Evolutionary conservation across 2,888 invertebrate species (phyloP), one percentile per base, ranked within the genome.

Genomic region (Erebia ligea): DNA sequence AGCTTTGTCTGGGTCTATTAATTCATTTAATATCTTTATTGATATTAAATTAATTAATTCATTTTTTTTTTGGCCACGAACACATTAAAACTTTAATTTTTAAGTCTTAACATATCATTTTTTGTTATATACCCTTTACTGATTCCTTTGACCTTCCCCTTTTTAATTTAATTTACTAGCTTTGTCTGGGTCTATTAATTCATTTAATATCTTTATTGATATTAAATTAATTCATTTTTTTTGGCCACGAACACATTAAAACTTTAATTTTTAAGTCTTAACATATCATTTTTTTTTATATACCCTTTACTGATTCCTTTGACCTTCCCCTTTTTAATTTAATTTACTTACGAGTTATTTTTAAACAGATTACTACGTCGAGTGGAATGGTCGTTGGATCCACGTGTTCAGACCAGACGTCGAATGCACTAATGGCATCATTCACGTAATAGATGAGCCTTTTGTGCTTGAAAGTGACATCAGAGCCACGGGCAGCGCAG

Each of bases 371-470:
- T 98, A 97, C 92, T 95, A 95, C 82, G 95, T 98, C 73, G 95
- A 96, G 84, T 98, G 98, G 98, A 96, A 97, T 81, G 96, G 96
- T 74, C 95, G 96, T 84, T 95, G 95, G 94, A 97, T 98, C 80
- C 96, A 96, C 80, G 97, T 98, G 64, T 96, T 96, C 88, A 95
- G 98, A 76, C 97, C 98, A 34, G 98, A 99, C 87, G 97, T 99
- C 5, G 97, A 98, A 82, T 98, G 98, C 88, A 98, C 98, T 87
- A 99, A 99, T 86, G 99, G 99, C 67, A 97, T 98, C 79, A 98
- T 99, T 79, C 98, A 99, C 88, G 97, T 98, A 75, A 98, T 99
- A 83, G 98, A 98, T 85, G 95, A 95, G 77, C 98, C 98, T 6
- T 96, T 99, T 83, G 92, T 98, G 73, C 95, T 95, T 82, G 97